A percentile compares a stretch with the other conserved stretches of the same genome.
phyloP scores from a whole-genome alignment of 2,888 invertebrate genomes.

The Ctena decussata region DNA sequence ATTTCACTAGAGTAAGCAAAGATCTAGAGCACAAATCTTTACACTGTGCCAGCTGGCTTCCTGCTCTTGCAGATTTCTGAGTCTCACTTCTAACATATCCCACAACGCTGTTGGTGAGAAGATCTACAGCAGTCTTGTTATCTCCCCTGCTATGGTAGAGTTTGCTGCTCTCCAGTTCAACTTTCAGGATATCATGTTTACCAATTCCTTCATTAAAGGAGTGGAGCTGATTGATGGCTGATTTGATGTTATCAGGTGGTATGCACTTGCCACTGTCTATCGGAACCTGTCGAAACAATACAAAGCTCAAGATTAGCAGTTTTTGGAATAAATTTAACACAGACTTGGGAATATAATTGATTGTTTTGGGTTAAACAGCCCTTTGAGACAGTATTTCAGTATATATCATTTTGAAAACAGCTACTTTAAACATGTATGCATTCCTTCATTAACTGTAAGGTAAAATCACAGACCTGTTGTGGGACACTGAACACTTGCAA shows the following conservation, averaged over 20 bases:
- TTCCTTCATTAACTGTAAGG: too few relatives aligned
- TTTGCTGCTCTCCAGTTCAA: slow-evolving; percentile 93
- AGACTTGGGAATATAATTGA: too few relatives aligned
- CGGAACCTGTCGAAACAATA: too few relatives aligned
- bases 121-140: slow-evolving; percentile 69
- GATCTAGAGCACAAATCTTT: slow-evolving; percentile 83
- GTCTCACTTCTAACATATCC: slow-evolving; percentile 57
- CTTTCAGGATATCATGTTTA: slow-evolving; percentile 86
- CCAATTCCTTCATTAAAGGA: slow-evolving; percentile 56
- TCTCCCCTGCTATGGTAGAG: slow-evolving; percentile 88
- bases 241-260: slow-evolving; percentile 64
- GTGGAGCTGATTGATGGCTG: slow-evolving; percentile 69
- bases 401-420: too few relatives aligned
- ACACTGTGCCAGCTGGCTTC: slow-evolving; percentile 51
- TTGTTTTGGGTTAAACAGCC: too few relatives aligned
- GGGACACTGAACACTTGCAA: too few relatives aligned
- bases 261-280: slow-evolving; percentile 56
- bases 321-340: too few relatives aligned
- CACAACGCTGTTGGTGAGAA: slow-evolving; percentile 74
- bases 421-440: too few relatives aligned
- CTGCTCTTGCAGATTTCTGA: slow-evolving; percentile 53
- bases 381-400: too few relatives aligned
- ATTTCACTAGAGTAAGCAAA: slow-evolving; percentile 85
- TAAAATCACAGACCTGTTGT: too few relatives aligned
- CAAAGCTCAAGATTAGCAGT: too few relatives aligned